A percentile compares a stretch with the other conserved stretches of the same genome.
These are phyloP conservation scores for Heterochromis multidens DNA, from an alignment of 2,113 vertebrate genomes.

Conservation along the genomic window DNA sequence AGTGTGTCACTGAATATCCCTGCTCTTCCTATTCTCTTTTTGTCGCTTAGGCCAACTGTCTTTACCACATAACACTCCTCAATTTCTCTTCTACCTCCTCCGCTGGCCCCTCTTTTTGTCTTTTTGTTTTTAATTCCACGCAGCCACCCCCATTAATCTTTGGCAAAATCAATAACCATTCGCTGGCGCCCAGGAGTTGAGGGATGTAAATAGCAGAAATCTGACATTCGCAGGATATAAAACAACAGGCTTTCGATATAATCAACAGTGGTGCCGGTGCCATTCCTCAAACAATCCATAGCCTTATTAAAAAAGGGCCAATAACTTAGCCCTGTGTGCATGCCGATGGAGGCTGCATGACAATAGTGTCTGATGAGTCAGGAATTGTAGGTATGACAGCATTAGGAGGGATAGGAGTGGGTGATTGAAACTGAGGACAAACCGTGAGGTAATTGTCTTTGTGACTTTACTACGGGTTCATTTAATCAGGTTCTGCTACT, in stretches of 20 bases:
- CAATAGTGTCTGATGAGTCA: slow-evolving; percentile 65
- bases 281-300: slow-evolving; percentile 70
- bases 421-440: not conserved
- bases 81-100: not conserved
- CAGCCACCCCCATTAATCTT: slow-evolving; percentile 54
- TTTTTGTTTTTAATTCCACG: slow-evolving; percentile 57
- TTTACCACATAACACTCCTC: not conserved
- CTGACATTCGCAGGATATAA: slow-evolving; percentile 73
- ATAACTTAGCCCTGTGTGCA: slow-evolving; percentile 54
- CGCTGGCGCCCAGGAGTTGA: slow-evolving; percentile 34
- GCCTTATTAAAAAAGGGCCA: slow-evolving; percentile 70
- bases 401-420: slow-evolving; percentile 1
- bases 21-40: not conserved
- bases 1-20: not conserved
- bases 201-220: slow-evolving; percentile 74
- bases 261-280: slow-evolving; percentile 56
- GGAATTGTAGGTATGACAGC: slow-evolving; percentile 24
- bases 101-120: slow-evolving; percentile 10
- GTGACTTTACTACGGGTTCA: slow-evolving; percentile 1
- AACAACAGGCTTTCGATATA: slow-evolving; percentile 71
- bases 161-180: slow-evolving; percentile 69
- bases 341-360: slow-evolving; percentile 14
- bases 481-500: not conserved
- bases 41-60: not conserved
- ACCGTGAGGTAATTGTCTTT: not conserved